phyloP scores from a whole-genome alignment of 92 coral and sea anemone genomes.

The Parazoanthus atlanticus region DNA sequence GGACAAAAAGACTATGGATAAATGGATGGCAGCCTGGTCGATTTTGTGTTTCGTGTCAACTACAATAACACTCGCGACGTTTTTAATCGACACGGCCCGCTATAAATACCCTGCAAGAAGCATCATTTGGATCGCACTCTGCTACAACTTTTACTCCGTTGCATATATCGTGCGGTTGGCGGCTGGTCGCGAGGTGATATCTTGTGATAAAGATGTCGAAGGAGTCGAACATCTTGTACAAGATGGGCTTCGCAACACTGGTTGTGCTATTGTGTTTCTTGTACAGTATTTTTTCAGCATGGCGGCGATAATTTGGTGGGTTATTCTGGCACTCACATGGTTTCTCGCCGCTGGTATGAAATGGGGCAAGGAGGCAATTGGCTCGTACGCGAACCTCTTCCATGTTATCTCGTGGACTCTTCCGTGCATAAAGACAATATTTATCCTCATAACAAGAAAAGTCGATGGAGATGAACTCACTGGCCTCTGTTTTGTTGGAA shows the following conservation, averaged over 20 bases:
- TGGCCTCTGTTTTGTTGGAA: constrained; percentile 97
- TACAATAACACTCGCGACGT: constrained; percentile 71
- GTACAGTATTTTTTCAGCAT: constrained; percentile 94
- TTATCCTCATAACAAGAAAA: constrained; percentile 90
- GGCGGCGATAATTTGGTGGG: constrained; percentile 99
- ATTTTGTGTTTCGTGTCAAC: constrained; percentile 86
- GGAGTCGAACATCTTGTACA: constrained; percentile 81
- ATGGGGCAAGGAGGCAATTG: constrained; percentile 93
- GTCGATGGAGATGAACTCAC: constrained; percentile 98
- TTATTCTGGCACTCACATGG: constrained; percentile 92
- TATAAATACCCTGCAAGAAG: constrained; percentile 94
- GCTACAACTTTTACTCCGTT: constrained; percentile 85
- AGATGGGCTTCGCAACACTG: constrained; percentile 94
- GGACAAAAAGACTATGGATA: constrained; percentile 77
- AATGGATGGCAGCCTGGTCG: constrained; percentile 96
- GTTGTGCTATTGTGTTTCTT: constrained; percentile 90
- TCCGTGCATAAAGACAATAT: constrained; percentile 91
- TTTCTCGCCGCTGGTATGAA: constrained; percentile 99
- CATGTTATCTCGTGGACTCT: constrained; percentile 95
- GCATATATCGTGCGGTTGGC: constrained; percentile 84
- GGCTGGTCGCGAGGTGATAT: constrained; percentile 87
- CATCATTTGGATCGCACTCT: constrained; percentile 88
- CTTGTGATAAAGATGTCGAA: constrained; percentile 81
- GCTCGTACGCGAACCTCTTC: constrained; percentile 90
- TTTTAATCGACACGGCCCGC: constrained; percentile 85